Evolutionary conservation across 2,113 vertebrate genomes (phyloP), one percentile per base, ranked within the genome.

Genomic region (Perccottus glenii): DNA sequence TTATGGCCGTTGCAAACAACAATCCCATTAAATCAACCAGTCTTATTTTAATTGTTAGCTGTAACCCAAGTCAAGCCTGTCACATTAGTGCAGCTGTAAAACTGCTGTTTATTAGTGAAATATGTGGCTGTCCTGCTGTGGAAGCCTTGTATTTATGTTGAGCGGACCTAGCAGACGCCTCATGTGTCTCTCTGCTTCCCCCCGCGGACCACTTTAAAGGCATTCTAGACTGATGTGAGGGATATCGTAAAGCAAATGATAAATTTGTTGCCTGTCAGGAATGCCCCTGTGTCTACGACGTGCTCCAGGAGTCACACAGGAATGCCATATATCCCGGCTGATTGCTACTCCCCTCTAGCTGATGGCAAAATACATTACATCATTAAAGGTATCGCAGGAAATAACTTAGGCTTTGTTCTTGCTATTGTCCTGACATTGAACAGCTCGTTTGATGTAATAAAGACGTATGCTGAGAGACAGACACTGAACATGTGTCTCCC

Each of bases 221-320:
- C 88, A 87, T 87, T 91, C 81, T 88, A 83, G 85, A 90, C 78
- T 86, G 90, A 91, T 90, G 89, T 88, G 86, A 79, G 75, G 83
- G 86, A 88, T 89, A 91, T 88, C 85, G 74, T 91, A 91, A 90
- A 92, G 81, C 90, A 88, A 90, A 90, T 88, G 87, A 91, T 89
- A 85, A 90, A 93, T 93, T 89, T 89, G 88, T 90, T 83, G 79
- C 76, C 83, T 92, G 88, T 92, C 85, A 90, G 81, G 80, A 60
- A 75, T 52, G 70, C 76, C 81, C 81, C 83, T 76, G 68, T 4
- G 33, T 72, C 80, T 86, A 88, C 75, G 70, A 80, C 64, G 75
- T 87, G 75, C 88, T 83, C 78, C 57, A 75, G 86, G 84, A 90
- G 85, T 87, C 88, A 82, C 79, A 83, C 60, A 82, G 83, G 83